A percentile compares a stretch with the other conserved stretches of the same genome.
Evolutionary conservation across 2,113 vertebrate species (phyloP).

Genomic region (Calypte anna): DNA sequence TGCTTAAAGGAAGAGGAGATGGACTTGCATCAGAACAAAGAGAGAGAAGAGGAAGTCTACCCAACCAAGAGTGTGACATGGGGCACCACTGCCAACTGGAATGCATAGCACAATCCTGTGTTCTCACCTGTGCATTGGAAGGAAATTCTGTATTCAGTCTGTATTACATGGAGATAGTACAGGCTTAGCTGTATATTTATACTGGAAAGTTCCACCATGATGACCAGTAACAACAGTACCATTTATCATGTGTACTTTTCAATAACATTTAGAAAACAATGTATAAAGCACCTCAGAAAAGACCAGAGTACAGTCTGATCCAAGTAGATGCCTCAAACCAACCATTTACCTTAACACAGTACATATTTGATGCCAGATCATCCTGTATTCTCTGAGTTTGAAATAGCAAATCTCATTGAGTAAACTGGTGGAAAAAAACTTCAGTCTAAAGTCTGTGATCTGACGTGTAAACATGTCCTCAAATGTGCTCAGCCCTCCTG

Average conservation of each 20-base stretch:
- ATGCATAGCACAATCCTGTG: background rate
- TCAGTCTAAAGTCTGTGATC: background rate
- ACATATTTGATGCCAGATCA: rapidly evolving
- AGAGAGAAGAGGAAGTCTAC: background rate
- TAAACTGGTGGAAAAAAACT: background rate
- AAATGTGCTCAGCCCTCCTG: background rate
- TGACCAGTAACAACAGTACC: background rate
- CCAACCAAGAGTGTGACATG: rapidly evolving
- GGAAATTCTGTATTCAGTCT: background rate
- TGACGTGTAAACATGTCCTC: background rate
- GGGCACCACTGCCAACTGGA: background rate
- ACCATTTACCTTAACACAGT: background rate
- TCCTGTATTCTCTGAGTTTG: background rate
- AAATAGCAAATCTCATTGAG: background rate
- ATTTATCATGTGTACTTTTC: background rate
- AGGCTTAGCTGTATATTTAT: background rate
- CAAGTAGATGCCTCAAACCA: background rate
- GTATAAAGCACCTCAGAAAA: background rate
- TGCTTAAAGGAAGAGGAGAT: rapidly evolving
- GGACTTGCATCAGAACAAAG: background rate
- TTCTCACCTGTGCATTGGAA: background rate
- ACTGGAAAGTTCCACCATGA: background rate
- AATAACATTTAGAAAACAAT: background rate
- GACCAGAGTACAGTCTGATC: background rate
- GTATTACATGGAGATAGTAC: background rate